These are phyloP conservation scores for Acanthurus tractus DNA, from an alignment of 2,797 vertebrate species.

Conservation along the genomic window DNA sequence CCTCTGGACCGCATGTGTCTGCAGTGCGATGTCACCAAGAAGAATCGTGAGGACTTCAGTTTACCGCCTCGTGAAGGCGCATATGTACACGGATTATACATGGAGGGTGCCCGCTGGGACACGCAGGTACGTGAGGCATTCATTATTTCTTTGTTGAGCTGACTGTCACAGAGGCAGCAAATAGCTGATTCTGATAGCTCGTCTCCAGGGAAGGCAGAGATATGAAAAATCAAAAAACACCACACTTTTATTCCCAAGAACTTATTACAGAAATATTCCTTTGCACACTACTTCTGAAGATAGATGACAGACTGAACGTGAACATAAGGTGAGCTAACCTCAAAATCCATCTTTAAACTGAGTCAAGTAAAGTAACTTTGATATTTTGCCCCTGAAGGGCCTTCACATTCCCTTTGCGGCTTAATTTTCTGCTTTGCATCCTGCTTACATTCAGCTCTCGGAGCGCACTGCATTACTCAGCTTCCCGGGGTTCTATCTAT, in stretches of 20 bases:
- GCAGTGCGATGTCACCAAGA: constrained; percentile 96
- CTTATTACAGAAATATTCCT: neutral
- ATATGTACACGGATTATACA: constrained; percentile 92
- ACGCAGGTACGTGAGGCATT: constrained; percentile 73
- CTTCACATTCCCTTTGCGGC: constrained; percentile 50
- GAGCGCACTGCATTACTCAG: constrained; percentile 57
- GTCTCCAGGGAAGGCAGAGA: constrained; percentile 1
- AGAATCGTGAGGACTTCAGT: constrained; percentile 90
- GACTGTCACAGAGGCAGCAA: constrained; percentile 1
- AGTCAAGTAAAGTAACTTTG: constrained; percentile 48
- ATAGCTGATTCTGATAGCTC: neutral
- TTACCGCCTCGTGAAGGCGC: constrained; percentile 92
- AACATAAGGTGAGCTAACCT: constrained; percentile 44
- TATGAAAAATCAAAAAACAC: neutral
- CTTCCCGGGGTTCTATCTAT: constrained; percentile 65
- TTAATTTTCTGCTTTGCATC: constrained; percentile 66
- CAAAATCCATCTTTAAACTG: constrained; percentile 41
- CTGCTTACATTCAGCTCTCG: constrained; percentile 41
- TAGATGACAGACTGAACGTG: neutral
- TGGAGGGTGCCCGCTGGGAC: constrained; percentile 97
- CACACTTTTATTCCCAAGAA: constrained; percentile 25
- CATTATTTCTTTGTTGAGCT: constrained; percentile 17
- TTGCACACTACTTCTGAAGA: neutral
- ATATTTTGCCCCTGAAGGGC: constrained; percentile 31
- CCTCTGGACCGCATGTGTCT: constrained; percentile 94